Evolutionary conservation across 2,113 vertebrate species (phyloP).

Genomic region (Siphamia tubifer): DNA sequence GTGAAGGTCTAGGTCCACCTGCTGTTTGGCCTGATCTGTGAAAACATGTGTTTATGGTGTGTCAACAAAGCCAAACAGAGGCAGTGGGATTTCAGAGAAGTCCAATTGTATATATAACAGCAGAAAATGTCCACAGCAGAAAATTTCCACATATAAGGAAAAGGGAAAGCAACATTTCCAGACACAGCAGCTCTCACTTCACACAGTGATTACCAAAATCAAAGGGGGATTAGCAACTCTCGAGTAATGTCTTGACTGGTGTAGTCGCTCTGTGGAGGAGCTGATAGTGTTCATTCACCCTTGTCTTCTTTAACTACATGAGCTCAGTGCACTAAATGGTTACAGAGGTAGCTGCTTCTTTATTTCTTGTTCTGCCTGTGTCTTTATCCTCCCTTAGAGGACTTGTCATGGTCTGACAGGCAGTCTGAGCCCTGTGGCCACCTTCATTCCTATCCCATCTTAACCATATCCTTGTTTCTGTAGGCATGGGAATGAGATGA

Average conservation of each 20-base stretch:
- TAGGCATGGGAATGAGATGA: constrained; percentile 48
- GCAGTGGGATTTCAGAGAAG: background rate
- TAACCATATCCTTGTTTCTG: constrained; percentile 28
- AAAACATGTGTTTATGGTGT: constrained; percentile 21
- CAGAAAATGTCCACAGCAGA: constrained; percentile 2
- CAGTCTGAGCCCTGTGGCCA: constrained; percentile 50
- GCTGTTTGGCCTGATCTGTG: constrained; percentile 23
- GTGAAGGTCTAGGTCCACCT: constrained; percentile 39
- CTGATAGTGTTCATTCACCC: constrained; percentile 52
- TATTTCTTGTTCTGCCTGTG: constrained; percentile 28
- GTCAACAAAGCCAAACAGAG: constrained; percentile 18
- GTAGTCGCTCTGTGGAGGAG: constrained; percentile 18
- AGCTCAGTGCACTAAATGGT: constrained; percentile 18
- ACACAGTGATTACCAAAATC: constrained; percentile 50
- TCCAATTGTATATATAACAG: background rate
- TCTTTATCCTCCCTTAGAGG: constrained; percentile 48
- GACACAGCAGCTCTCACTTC: constrained; percentile 14
- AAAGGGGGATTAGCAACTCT: constrained; percentile 48
- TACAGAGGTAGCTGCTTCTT: constrained; percentile 23
- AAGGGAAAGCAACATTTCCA: no score
- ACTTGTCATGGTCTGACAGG: constrained; percentile 61
- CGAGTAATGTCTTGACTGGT: constrained; percentile 34
- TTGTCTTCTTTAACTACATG: constrained; percentile 30
- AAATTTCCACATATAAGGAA: constrained; percentile 14
- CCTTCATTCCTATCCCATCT: constrained; percentile 41